Percentiles rank a stretch among this genome's conserved stretches.
These are phyloP conservation scores for Stegophylla sp. DNA, from an alignment of 2,888 invertebrate genomes.

Conservation along the genomic window DNA sequence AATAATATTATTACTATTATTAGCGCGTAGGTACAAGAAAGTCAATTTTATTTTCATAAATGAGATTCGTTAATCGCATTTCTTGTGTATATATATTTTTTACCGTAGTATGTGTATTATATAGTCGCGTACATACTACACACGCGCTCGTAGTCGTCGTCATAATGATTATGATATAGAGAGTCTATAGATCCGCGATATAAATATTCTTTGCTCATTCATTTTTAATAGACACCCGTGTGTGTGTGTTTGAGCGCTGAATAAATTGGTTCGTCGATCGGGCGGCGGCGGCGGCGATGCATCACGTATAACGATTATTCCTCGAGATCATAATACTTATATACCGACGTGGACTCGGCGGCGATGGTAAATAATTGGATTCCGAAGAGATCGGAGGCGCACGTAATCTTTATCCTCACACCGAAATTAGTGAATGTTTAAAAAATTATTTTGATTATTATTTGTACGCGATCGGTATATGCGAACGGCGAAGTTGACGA, in stretches of 20 bases:
- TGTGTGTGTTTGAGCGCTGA: background rate
- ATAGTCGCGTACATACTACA: background rate
- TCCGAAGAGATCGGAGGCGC: background rate
- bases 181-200: conserved; percentile 43
- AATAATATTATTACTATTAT: background rate
- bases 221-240: conserved; percentile 34
- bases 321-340: conserved; percentile 13
- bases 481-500: too few species aligned
- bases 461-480: too few species aligned
- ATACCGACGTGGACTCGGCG: background rate
- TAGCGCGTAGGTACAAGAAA: conserved; percentile 5
- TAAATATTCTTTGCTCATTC: conserved; percentile 23
- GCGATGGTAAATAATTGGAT: conserved; percentile 30
- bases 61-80: conserved; percentile 44
- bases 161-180: too few species aligned
- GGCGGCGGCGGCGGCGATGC: background rate
- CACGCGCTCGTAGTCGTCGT: too few species aligned
- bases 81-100: background rate
- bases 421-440: background rate
- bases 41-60: conserved; percentile 50
- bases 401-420: background rate
- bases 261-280: conserved; percentile 47
- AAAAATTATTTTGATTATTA: too few species aligned
- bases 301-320: conserved; percentile 34
- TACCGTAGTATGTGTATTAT: background rate